A percentile compares a stretch with the other conserved stretches of the same genome.
These are phyloP conservation scores for Anniella stebbinsi DNA, from an alignment of 2,797 vertebrate genomes.

Conservation along the genomic window DNA sequence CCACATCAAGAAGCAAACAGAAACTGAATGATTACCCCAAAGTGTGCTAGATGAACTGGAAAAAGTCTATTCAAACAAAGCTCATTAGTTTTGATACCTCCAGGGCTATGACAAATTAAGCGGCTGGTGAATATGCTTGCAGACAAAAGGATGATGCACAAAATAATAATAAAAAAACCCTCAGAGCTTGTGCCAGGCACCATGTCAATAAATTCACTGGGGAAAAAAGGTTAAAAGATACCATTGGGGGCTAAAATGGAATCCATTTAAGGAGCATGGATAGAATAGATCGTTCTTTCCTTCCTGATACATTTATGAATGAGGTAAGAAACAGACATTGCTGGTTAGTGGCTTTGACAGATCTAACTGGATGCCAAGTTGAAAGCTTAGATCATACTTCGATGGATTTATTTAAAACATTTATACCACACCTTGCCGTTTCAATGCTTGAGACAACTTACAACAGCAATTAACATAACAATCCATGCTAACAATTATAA, in stretches of 20 bases:
- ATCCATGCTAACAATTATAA: neutral
- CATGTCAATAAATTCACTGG: constrained; percentile 82
- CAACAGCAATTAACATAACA: neutral
- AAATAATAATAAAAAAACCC: constrained; percentile 30
- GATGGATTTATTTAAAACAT: neutral
- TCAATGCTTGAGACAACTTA: neutral
- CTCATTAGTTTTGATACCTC: constrained; percentile 91
- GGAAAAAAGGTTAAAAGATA: constrained; percentile 82
- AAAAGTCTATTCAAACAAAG: constrained; percentile 92
- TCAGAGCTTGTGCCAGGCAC: constrained; percentile 76
- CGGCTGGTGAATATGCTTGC: constrained; percentile 83
- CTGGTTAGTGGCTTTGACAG: constrained; percentile 52
- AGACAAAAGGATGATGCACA: constrained; percentile 84
- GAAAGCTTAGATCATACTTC: neutral
- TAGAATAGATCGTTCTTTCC: constrained; percentile 76
- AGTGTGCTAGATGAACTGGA: constrained; percentile 91
- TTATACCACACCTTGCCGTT: neutral
- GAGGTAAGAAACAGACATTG: constrained; percentile 63
- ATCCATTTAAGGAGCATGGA: constrained; percentile 77
- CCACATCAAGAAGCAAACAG: constrained; percentile 83
- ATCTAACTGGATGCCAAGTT: constrained; percentile 42
- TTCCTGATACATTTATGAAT: constrained; percentile 72
- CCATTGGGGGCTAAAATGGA: constrained; percentile 78
- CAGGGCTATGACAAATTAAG: constrained; percentile 90
- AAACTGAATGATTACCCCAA: constrained; percentile 90